Evolutionary conservation across 2,113 vertebrate genomes (phyloP).

Genomic region (human (Homo sapiens)): GRCh38 chr22:41451501-41452000

Average conservation of each 20-base stretch:
- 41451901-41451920: not conserved
- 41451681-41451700: no score
- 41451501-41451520: no score
- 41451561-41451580: no score
- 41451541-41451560: no score
- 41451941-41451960: not conserved
- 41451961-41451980: not conserved
- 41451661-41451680: no score
- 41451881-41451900: not conserved
- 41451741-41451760: not conserved
- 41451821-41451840: conserved; percentile 41
- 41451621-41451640: no score
- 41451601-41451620: no score
- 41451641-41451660: no score
- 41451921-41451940: conserved; percentile 17
- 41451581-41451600: no score
- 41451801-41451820: not conserved
- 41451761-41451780: not conserved
- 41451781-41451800: not conserved
- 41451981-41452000: conserved; percentile 26
- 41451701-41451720: no score
- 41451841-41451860: conserved; percentile 22
- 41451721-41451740: no score
- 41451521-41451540: no score
- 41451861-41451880: not conserved